These are phyloP conservation scores for Lycorma delicatula DNA, from an alignment of 1,140 invertebrate species.

Conservation along the genomic window DNA sequence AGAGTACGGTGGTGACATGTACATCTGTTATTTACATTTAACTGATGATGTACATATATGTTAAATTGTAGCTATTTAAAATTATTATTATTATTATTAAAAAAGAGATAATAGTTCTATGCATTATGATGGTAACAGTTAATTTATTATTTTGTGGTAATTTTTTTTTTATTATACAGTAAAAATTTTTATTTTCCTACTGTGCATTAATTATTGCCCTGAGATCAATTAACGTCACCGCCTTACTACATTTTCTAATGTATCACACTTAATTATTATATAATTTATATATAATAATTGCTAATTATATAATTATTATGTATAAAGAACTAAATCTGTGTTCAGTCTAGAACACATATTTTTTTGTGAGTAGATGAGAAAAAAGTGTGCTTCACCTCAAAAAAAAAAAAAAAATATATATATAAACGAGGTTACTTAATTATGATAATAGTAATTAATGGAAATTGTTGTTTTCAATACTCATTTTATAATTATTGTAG, in stretches of 20 bases:
- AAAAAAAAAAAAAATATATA: neutral
- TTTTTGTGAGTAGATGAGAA: no score
- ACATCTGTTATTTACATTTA: neutral
- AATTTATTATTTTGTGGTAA: constrained; percentile 7
- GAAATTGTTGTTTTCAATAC: constrained; percentile 13
- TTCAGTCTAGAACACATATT: no score
- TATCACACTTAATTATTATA: constrained; percentile 9
- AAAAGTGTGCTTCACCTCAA: constrained; percentile 16
- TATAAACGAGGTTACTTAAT: no score
- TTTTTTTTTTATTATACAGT: no score
- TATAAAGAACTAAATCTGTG: no score
- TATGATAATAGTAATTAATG: no score
- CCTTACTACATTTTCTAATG: neutral
- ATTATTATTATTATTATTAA: neutral
- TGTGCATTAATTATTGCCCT: neutral
- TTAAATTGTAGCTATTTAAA: constrained; percentile 9
- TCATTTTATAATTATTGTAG: constrained; percentile 9
- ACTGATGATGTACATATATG: constrained; percentile 3
- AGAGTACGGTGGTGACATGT: neutral
- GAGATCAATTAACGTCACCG: neutral
- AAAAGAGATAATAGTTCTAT: neutral
- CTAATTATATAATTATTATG: neutral
- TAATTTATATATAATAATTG: neutral
- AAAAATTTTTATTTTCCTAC: neutral
- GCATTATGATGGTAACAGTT: constrained; percentile 1